Base-by-base conservation (phyloP, 1,140 invertebrate genomes). In the Yoshiicerus persimilis region DNA sequence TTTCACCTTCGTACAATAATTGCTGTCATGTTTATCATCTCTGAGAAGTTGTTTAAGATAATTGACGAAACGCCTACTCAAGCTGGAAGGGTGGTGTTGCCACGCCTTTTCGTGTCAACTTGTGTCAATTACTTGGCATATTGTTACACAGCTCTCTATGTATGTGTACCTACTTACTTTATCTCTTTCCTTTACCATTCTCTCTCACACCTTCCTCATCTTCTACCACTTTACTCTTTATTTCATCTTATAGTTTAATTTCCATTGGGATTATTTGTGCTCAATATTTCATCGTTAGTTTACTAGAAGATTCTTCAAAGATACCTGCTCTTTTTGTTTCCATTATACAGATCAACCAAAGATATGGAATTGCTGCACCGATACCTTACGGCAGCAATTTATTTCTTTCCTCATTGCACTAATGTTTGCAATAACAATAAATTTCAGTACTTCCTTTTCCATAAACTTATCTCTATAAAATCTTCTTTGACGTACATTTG, bases 91-190 rank as follows among this genome's bases (percentile, higher is more conserved):
- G 85, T 80, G 84, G 88, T 86, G 85, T 85, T 41, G 39, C 88
- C 84, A 89, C 88, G 88, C 88, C 88, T 84, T 70, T 80, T 84
- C 84, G 41, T 87, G 85, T 86, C 86, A 86, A 87, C 85, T 89
- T 87, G 88, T 89, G 88, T 89, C 88, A 89, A 87, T 89, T 89
- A 89, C 86, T 89, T 87, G 87, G 84, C 84, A 88, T 88, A 88
- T 88, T 86, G 64, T 77, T 85, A 88, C 84, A 86, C 56, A 77
- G 62, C 62, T 36, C 20, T 56, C 3, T 56, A 20, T 56, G 16
- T 56, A 16, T 56, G 47, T 56, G 47, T 56, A 87, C 86, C 86
- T 32, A 70, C 86, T 38, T 75, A 30, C 41, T 39, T 80, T 39
- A 32, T 32, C 85, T 56, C 56, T 64, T 85, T 38, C 86, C 70